Base-by-base conservation (phyloP, 2,113 vertebrate species). In the Pseudonaja textilis region DNA sequence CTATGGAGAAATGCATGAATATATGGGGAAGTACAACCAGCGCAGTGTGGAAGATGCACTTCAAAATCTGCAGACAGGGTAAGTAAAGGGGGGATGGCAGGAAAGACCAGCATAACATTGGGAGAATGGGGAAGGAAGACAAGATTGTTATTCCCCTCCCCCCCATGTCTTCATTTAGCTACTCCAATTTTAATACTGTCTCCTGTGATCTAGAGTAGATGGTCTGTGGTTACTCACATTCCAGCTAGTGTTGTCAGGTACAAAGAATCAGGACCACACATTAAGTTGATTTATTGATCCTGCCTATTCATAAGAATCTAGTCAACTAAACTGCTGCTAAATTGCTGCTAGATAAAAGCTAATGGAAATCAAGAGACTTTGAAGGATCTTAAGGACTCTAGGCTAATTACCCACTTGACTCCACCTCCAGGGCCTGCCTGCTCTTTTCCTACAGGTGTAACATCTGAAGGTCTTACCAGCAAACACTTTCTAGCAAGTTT, bases 11-110 rank as follows among this genome's bases (percentile, higher is more conserved):
- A 99, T 99, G 99, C 98, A 99, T 95, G 98, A 98, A 96, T 99
- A 99, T 97, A 99, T 99, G 99, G 98, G 98, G 94, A 98, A 98
- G 94, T 99, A 99, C 97, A 99, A 99, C 98, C 99, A 99, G 97
- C 98, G 97, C 74, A 98, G 98, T 89, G 99, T 99, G 95, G 99
- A 99, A 95, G 98, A 99, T 26, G 99, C 99, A 50, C 98, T 99
- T 92, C 95, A 97, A 20, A 98, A 99, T 96, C 98, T 99, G 89
- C 99, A 99, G 97, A 97, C 98, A 4, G 98, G 98, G 98, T 99
- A 93, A 95, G 98, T 52, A 85, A 92, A 16, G 0, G 42, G 11
- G 5, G 8, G 42, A 89, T 89, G 55, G 22, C 2, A 23, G n/a
- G 39, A 22, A 56, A 59, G 34, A 39, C 23, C 22, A 2, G 9